Evolutionary conservation across 2,113 vertebrate genomes (phyloP).

Genomic region (Urocitellus parryii): DNA sequence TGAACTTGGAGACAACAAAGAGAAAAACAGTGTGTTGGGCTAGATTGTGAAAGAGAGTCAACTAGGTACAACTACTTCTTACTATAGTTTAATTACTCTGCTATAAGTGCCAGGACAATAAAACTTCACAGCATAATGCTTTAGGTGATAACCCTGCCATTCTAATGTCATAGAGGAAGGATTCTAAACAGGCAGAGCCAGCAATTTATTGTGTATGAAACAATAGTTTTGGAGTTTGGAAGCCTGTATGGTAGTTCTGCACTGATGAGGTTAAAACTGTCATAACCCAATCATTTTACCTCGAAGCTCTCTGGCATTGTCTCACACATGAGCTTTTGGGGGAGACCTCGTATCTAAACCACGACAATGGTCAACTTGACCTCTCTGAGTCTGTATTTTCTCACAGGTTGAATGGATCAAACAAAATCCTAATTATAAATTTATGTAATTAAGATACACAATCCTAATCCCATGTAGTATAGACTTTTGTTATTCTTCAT

Average conservation of each 20-base stretch:
- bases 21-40: background rate
- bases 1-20: background rate
- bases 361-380: background rate
- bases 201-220: background rate
- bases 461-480: background rate
- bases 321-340: too few relatives aligned
- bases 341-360: too few relatives aligned
- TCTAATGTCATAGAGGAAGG: background rate
- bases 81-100: background rate
- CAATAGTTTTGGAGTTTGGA: background rate
- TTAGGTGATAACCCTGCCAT: background rate
- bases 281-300: too few relatives aligned
- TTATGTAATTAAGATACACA: background rate
- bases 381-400: background rate
- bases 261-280: too few relatives aligned
- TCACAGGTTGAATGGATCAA: background rate
- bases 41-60: background rate
- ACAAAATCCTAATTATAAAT: background rate
- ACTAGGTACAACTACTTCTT: background rate
- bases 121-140: background rate
- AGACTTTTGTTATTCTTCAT: constrained; percentile 16
- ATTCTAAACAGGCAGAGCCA: background rate
- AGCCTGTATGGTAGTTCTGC: background rate
- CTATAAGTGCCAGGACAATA: background rate
- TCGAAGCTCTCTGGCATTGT: too few relatives aligned